A percentile compares a stretch with the other conserved stretches of the same genome.
phyloP scores from a whole-genome alignment of 2,888 invertebrate species.

The Catonia carolina region DNA sequence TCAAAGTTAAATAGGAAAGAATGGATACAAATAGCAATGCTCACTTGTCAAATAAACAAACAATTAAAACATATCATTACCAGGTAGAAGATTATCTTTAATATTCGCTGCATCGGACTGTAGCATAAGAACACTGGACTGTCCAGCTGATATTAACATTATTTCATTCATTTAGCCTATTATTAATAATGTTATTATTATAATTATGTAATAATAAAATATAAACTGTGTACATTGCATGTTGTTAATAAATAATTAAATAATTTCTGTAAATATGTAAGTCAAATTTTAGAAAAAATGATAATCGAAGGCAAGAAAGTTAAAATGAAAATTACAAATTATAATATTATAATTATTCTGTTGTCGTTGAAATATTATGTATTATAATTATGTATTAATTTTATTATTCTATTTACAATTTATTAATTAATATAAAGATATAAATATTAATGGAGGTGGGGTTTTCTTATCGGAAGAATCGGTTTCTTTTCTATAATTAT shows the following conservation, averaged over 20 bases:
- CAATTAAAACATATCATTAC: constrained; percentile 23
- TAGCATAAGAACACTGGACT: constrained; percentile 27
- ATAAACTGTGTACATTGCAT: constrained; percentile 3
- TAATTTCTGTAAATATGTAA: neutral
- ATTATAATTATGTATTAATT: too few relatives aligned
- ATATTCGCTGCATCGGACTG: constrained; percentile 6
- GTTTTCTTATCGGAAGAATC: too few relatives aligned
- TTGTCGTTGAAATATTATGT: too few relatives aligned
- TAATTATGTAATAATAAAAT: constrained; percentile 24
- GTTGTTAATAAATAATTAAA: neutral
- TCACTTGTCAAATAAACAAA: constrained; percentile 20
- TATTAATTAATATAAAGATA: too few relatives aligned
- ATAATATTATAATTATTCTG: constrained; percentile 25
- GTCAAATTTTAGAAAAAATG: neutral
- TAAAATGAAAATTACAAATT: neutral
- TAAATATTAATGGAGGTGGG: too few relatives aligned
- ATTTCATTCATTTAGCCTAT: neutral
- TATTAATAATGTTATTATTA: too few relatives aligned
- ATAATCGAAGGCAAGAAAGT: neutral
- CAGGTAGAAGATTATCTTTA: neutral
- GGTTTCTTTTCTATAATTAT: too few relatives aligned
- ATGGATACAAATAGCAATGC: neutral
- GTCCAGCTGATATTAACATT: constrained; percentile 30
- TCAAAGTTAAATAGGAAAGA: neutral
- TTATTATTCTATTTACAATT: too few relatives aligned